Percentiles rank a stretch among this genome's conserved stretches.
These are phyloP conservation scores for Drosophila helvetica DNA, from an alignment of 2,888 invertebrate genomes.

Conservation along the genomic window DNA sequence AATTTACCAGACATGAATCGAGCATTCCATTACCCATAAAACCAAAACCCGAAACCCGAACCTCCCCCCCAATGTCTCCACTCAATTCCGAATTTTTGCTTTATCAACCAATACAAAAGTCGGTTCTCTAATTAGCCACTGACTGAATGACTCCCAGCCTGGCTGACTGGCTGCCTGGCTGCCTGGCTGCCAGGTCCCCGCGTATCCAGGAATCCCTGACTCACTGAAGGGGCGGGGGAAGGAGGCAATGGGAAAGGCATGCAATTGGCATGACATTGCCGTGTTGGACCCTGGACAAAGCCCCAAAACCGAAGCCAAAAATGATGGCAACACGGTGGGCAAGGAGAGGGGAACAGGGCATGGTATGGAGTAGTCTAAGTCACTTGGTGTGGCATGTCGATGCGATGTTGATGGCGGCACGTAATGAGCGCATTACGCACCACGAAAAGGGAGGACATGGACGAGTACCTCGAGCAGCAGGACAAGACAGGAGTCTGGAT, in stretches of 20 bases:
- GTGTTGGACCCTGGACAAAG: slow-evolving; percentile 51
- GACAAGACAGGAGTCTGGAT: slow-evolving; percentile 25
- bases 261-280: slow-evolving; percentile 71
- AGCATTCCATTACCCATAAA: slow-evolving; percentile 11
- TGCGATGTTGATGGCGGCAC: slow-evolving; percentile 67
- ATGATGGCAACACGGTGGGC: neutral
- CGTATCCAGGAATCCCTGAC: slow-evolving; percentile 1
- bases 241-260: slow-evolving; percentile 57
- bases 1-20: slow-evolving; percentile 53
- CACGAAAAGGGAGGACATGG: slow-evolving; percentile 9
- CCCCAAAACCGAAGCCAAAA: slow-evolving; percentile 50
- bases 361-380: slow-evolving; percentile 27
- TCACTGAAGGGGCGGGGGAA: neutral
- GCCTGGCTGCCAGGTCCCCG: too few relatives aligned
- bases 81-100: slow-evolving; percentile 46
- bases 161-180: slow-evolving; percentile 14
- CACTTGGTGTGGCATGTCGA: slow-evolving; percentile 51
- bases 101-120: slow-evolving; percentile 48
- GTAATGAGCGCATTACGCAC: slow-evolving; percentile 79
- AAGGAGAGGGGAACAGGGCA: slow-evolving; percentile 2
- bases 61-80: slow-evolving; percentile 27
- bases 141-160: slow-evolving; percentile 36
- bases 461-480: slow-evolving; percentile 3
- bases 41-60: slow-evolving; percentile 29
- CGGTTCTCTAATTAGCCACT: slow-evolving; percentile 69